Base-by-base conservation (phyloP, 2,113 vertebrate genomes). In the Chloropsis hardwickii region DNA sequence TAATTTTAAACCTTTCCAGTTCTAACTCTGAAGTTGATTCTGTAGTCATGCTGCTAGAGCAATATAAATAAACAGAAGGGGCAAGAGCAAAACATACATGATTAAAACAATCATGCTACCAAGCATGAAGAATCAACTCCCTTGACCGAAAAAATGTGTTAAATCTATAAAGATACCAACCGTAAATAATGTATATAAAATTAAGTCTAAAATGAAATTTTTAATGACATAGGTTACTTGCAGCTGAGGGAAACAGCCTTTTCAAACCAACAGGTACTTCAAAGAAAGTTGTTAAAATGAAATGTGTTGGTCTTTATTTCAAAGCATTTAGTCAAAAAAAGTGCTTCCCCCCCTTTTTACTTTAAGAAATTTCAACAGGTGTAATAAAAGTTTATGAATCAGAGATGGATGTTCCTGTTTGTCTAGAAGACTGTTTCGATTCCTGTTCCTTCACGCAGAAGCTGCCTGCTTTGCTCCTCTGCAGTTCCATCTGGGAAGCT, bases 1-100 rank as follows among this genome's bases (percentile, higher is more conserved):
- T 94, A 83, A 90, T 95, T 95, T 96, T 96, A 97, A 92, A 94
- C 47, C 29, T 93, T 90, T 88, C 11, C 15, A 83, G 42, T 93
- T 95, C 82, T 89, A 72, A 76, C 37, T 85, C n/a, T 81, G 62
- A 88, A 71, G 69, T 23, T 81, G 1, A 7, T 81, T 80, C 64
- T 80, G 56, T 37, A 65, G 42, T 33, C 20, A 10, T 19, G 35
- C 65, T 85, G 45, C 65, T 80, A 28, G 10, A 91, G 66, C 56
- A 78, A 44, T 40, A 60, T 62, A 93, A 93, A 94, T 60, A 94
- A 91, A 88, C 23, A 40, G 7, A 65, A 58, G 29, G 39, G 9
- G 24, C 0, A 2, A 80, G 74, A 90, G 71, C 42, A 58, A 81
- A 82, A 62, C 42, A 9, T 56, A 45, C 3, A 2, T 14, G 33